Conservation (phyloP, 2,797 vertebrate genomes). For the Intellagama lesueurii region DNA sequence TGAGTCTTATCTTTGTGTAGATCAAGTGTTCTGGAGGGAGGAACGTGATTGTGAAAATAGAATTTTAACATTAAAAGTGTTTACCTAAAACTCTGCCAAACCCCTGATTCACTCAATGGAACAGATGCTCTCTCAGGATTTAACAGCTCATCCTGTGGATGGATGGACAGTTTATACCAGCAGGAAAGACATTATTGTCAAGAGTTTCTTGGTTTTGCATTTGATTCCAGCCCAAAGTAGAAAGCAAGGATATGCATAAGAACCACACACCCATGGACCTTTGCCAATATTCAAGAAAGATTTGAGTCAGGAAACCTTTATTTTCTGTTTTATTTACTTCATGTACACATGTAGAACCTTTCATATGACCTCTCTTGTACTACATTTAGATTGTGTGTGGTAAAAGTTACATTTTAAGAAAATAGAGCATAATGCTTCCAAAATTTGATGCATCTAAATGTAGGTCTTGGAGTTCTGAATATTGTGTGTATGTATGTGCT, state of each 20-base stretch:
- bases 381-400: not conserved
- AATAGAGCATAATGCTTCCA: not conserved
- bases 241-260: not conserved
- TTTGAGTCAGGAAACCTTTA: not conserved
- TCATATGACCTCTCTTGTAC: not conserved
- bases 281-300: not conserved
- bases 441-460: not conserved
- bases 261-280: not conserved
- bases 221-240: constrained; percentile 8
- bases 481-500: too few species aligned
- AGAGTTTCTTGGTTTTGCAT: not conserved
- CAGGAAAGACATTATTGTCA: not conserved
- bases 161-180: not conserved
- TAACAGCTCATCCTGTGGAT: not conserved
- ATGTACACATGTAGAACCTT: not conserved
- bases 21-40: not conserved
- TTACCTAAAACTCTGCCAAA: constrained; percentile 25
- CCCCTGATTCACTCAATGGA: constrained; percentile 17
- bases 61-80: not conserved
- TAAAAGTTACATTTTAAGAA: not conserved
- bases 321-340: too few species aligned
- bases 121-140: not conserved
- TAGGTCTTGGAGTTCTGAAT: not conserved
- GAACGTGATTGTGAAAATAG: not conserved
- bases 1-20: not conserved